Evolutionary conservation across 1,140 invertebrate genomes (phyloP), one percentile per base, ranked within the genome.

Genomic region (Melanaphis sacchari): DNA sequence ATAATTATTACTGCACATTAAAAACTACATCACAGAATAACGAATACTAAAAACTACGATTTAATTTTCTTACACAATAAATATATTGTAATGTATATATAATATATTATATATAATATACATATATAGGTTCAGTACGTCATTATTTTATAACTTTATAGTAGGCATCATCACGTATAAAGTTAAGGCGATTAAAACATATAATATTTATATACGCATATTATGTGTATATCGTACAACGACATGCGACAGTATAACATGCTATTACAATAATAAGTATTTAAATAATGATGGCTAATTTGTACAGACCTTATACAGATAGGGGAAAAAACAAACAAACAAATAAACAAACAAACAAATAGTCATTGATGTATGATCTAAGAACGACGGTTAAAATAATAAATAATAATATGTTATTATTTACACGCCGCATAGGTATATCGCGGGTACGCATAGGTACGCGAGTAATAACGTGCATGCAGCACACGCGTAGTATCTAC

Each of bases 1-100:
- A 36, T 49, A 46, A 85, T 52, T 31, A 4, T 90, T 90, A 38
- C 38, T 31, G 15, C 52, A 41, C 54, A n/a, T 41, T 90, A 90
- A 90, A 59, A 90, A 59, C 89, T 90, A 90, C 52, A 90, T 90
- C 89, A 90, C 89, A 90, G 89, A 59, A 90, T 36, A 89, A 89
- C 87, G 9, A 89, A 52, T 38, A 88, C 85, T 88, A 88, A 88
- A 88, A 36, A 88, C 85, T 88, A 89, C 49, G 5, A 76, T 76
- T 76, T n/a, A n/a, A 59, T 76, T n/a, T n/a, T 5, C 59, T 76
- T 66, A 66, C 15, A 66, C 2, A 18, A 76, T n/a, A 76, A 18
- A 18, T 2, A 15, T 52, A 52, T 52, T 52, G 0, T 52, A 52
- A 54, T 54, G 22, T 54, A 26, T 31, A 66, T 5, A 49, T 49